Base-by-base conservation (phyloP, 2,797 vertebrate species). In the Amniataba percoides region DNA sequence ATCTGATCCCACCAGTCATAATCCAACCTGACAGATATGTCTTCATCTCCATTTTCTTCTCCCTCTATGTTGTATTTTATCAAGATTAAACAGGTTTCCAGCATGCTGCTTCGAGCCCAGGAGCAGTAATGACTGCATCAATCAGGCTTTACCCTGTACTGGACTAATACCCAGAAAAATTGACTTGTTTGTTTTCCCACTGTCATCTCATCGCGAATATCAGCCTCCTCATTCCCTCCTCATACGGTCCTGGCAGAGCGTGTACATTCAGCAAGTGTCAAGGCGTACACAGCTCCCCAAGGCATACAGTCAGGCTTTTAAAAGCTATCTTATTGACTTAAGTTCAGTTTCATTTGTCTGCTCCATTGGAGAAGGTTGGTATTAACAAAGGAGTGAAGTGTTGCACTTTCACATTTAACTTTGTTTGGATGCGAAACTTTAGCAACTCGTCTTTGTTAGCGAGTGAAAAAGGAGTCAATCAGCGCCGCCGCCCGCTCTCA, bases 91-190 rank as follows among this genome's bases (percentile, higher is more conserved):
- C 77, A 76, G 78, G 79, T 87, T 77, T 62, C 42, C 34, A 67
- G 71, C 19, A 2, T n/a, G 39, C 69, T 61, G 67, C 77, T 76
- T 78, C 56, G 64, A 72, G 69, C 78, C 56, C 74, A 74, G 79
- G 57, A 74, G 65, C 55, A 56, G 80, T 89, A 94, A 92, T 83
- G 81, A 88, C 89, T 81, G 79, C 84, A 94, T 92, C 89, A 85
- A 88, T 92, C 88, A 88, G 74, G 71, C 77, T 93, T 91, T 91
- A 80, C 59, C 42, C 62, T 84, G 51, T 56, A 49, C 76, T 42
- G 62, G 65, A 78, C 81, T 87, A 86, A 90, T 82, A 84, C 83
- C 56, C 71, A 60, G 76, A 89, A 78, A 90, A 84, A 93, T 73
- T 86, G 87, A 87, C 82, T 83, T 86, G 84, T 88, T 89, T 90